Evolutionary conservation across 2,797 vertebrate species (phyloP).

Genomic region (Arctocebus calabarensis): DNA sequence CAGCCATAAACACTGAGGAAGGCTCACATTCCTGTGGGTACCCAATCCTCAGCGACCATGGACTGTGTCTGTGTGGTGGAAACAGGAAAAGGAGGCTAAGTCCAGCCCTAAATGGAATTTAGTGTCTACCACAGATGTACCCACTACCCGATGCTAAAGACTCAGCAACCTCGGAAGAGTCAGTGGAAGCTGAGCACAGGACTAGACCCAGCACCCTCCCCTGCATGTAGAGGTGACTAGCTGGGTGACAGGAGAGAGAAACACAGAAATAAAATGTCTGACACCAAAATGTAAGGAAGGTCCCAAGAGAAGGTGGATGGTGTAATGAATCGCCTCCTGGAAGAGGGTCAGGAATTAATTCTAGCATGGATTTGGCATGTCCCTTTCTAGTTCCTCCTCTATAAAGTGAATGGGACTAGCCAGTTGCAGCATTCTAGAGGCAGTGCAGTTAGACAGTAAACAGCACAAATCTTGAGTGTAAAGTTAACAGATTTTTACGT

Average conservation of each 20-base stretch:
- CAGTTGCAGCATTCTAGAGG: not conserved
- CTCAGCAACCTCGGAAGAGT: not conserved
- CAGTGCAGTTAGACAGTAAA: not conserved
- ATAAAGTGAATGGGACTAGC: not conserved
- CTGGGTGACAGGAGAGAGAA: not conserved
- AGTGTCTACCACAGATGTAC: constrained; percentile 7
- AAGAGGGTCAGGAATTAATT: not conserved
- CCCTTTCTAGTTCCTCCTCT: not conserved
- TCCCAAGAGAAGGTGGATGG: not conserved
- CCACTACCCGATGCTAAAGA: not conserved
- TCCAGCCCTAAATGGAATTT: not conserved
- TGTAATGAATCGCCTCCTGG: not conserved
- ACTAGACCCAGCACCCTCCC: not conserved
- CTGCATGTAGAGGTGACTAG: not conserved
- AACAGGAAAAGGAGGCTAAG: not conserved
- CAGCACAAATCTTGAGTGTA: not conserved
- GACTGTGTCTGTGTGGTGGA: not conserved
- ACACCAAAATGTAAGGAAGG: not conserved
- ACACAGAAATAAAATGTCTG: not conserved
- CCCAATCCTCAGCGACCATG: not conserved
- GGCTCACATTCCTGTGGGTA: constrained; percentile 30
- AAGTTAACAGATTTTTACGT: not conserved
- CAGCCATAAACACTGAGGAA: not conserved
- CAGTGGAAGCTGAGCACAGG: not conserved
- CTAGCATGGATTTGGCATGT: not conserved